phyloP scores from a whole-genome alignment of 2,888 invertebrate species.

The Tortricodes alternella region DNA sequence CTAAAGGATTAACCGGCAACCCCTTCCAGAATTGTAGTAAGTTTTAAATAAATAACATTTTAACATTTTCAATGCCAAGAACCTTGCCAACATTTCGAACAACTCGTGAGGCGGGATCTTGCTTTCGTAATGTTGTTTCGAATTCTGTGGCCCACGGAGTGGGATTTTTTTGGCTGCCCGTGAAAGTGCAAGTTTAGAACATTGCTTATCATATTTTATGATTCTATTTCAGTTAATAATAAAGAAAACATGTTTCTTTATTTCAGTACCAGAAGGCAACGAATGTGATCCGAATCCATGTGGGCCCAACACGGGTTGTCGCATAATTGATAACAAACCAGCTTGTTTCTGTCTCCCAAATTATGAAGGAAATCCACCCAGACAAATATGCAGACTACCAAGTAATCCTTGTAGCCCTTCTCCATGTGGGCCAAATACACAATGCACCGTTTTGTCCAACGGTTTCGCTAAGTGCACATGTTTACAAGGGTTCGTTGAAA shows the following conservation, averaged over 20 bases:
- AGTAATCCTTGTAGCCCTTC: constrained; percentile 92
- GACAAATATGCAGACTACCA: constrained; percentile 86
- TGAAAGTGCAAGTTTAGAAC: too few species aligned
- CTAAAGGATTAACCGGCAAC: constrained; percentile 94
- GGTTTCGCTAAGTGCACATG: constrained; percentile 95
- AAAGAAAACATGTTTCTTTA: constrained; percentile 9
- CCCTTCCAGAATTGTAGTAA: constrained; percentile 95
- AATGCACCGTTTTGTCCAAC: constrained; percentile 89
- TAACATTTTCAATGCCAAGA: too few species aligned
- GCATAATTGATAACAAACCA: constrained; percentile 88
- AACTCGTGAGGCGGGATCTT: too few species aligned
- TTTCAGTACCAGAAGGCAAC: constrained; percentile 93
- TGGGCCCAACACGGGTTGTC: constrained; percentile 92
- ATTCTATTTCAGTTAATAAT: neutral
- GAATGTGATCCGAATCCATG: constrained; percentile 92
- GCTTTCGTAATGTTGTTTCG: too few species aligned
- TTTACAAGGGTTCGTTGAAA: constrained; percentile 90
- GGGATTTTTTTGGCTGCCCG: too few species aligned
- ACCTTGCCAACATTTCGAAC: too few species aligned
- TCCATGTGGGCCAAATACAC: constrained; percentile 94
- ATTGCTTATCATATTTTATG: neutral
- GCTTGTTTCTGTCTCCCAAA: constrained; percentile 94
- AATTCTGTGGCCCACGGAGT: too few species aligned
- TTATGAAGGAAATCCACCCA: constrained; percentile 92
- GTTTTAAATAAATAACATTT: constrained; percentile 60